A percentile compares a stretch with the other conserved stretches of the same genome.
These are phyloP conservation scores for Ophioninae sp. DNA, from an alignment of 2,888 invertebrate species.

Conservation along the genomic window DNA sequence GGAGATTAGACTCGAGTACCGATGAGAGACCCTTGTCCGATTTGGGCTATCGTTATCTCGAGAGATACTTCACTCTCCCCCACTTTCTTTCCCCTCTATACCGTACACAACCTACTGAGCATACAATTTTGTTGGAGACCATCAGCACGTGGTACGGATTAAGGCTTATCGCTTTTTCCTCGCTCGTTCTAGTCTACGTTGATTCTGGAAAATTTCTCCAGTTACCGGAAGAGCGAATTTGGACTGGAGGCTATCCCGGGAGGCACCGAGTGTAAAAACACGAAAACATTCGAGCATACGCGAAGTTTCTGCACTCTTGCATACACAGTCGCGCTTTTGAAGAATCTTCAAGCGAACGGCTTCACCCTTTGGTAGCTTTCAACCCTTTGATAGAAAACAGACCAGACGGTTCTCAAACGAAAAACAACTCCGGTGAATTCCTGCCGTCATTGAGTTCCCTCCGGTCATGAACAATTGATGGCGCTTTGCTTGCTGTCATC, in stretches of 20 bases:
- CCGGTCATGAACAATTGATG: no score
- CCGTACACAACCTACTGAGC: not conserved
- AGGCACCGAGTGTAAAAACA: slow-evolving; percentile 19
- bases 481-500: not conserved
- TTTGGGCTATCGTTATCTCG: slow-evolving; percentile 50
- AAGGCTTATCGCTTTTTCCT: slow-evolving; percentile 37
- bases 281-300: slow-evolving; percentile 39
- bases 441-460: not conserved
- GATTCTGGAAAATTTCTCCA: slow-evolving; percentile 58
- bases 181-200: slow-evolving; percentile 9
- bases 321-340: slow-evolving; percentile 34
- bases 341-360: slow-evolving; percentile 49
- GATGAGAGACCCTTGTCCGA: slow-evolving; percentile 20
- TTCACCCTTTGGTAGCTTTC: slow-evolving; percentile 44
- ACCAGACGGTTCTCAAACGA: slow-evolving; percentile 35
- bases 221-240: slow-evolving; percentile 55
- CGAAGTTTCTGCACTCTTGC: slow-evolving; percentile 32
- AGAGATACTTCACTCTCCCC: slow-evolving; percentile 18
- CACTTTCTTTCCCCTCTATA: not conserved
- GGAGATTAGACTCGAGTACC: slow-evolving; percentile 36
- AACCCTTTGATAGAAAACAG: slow-evolving; percentile 28
- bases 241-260: slow-evolving; percentile 3
- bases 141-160: slow-evolving; percentile 39
- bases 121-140: slow-evolving; percentile 30
- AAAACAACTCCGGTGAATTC: not conserved